A percentile compares a stretch with the other conserved stretches of the same genome.
phyloP scores from a whole-genome alignment of 2,888 invertebrate species.

The Caenorhabditis imperialis region DNA sequence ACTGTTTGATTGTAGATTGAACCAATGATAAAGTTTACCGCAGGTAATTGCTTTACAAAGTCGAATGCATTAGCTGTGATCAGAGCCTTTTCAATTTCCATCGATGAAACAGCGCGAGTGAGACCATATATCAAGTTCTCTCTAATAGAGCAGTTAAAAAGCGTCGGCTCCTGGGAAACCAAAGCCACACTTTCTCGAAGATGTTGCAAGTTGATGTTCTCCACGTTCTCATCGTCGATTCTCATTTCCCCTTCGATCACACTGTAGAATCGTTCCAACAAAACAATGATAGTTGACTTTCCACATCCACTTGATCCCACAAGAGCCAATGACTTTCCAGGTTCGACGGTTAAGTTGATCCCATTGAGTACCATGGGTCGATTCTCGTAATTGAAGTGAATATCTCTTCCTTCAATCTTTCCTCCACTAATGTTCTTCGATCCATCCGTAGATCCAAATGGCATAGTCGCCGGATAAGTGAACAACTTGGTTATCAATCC shows the following conservation, averaged over 20 bases:
- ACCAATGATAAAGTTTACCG: slow-evolving; percentile 54
- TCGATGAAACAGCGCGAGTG: slow-evolving; percentile 13
- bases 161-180: slow-evolving; percentile 79
- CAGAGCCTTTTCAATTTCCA: slow-evolving; percentile 66
- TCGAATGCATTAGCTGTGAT: slow-evolving; percentile 79
- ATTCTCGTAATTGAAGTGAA: slow-evolving; percentile 46
- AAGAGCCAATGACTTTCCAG: slow-evolving; percentile 79
- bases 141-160: slow-evolving; percentile 78
- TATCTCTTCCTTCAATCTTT: slow-evolving; percentile 29
- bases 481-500: slow-evolving; percentile 78
- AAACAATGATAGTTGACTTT: slow-evolving; percentile 79
- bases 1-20: not conserved
- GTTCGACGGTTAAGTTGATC: slow-evolving; percentile 61
- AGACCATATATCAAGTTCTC: slow-evolving; percentile 47
- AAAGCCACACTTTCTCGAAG: slow-evolving; percentile 78
- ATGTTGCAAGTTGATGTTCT: slow-evolving; percentile 65
- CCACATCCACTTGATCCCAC: slow-evolving; percentile 80
- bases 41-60: slow-evolving; percentile 79
- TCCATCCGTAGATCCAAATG: slow-evolving; percentile 21
- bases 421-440: slow-evolving; percentile 28
- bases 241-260: slow-evolving; percentile 83
- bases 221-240: slow-evolving; percentile 78
- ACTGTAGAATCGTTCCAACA: slow-evolving; percentile 88
- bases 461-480: slow-evolving; percentile 47
- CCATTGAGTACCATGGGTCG: slow-evolving; percentile 40